Base-by-base conservation (phyloP, 2,113 vertebrate species). In the Dunckerocampus dactyliophorus region DNA sequence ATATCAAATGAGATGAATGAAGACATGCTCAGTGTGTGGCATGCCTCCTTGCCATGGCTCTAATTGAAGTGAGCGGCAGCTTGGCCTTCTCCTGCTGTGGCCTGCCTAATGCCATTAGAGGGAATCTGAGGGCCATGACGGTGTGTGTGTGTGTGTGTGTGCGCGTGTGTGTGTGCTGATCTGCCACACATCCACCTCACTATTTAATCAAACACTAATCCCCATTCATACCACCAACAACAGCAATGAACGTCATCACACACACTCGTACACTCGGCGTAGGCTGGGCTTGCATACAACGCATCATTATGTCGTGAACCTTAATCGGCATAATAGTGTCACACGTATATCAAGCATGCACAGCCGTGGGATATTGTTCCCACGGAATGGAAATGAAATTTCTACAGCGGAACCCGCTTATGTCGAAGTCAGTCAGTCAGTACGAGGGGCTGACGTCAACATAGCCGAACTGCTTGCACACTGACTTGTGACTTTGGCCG, bases 51-150 rank as follows among this genome's bases (percentile, higher is more conserved):
- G 43, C 77, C 71, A 39, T 39, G 55, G 58, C 59, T 67, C 52
- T 82, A 82, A 87, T 76, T 69, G 72, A 85, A 85, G 81, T 57
- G 53, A 87, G 66, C 81, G 75, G 72, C 71, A 67, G 63, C 54
- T 59, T 24, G 67, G 65, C 45, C 65, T 60, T 67, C 69, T 62
- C 65, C 62, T 54, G 66, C 67, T 2, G 63, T 52, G 61, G 48
- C 66, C 71, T 71, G 76, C 67, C 77, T 71, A 17, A 63, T 64
- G 70, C 62, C 72, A 72, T 81, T 72, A 81, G 49, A 76, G 58
- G 52, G 56, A 62, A 75, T 79, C 65, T 64, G 69, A 73, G 59
- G 60, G 31, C 22, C 64, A 71, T 19, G 47, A 34, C 31, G 62
- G 6, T 16, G 22, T 22, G 58, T 43, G 56, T 47, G 64, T 37